phyloP scores from a whole-genome alignment of 1,140 invertebrate genomes.

The Nephotettix cincticeps region DNA sequence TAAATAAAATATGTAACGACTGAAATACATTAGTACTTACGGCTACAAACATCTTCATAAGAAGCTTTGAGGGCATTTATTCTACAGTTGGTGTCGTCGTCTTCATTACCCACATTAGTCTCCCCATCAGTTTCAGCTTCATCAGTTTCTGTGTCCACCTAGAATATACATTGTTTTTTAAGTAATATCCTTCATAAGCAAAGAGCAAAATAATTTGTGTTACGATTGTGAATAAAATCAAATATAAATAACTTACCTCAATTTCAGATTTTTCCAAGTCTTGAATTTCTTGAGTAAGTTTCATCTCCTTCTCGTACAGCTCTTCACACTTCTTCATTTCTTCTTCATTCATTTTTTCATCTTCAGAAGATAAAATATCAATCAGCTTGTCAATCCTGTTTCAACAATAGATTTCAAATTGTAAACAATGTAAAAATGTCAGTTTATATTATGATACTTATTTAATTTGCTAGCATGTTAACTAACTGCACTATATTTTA shows the following conservation, averaged over 20 bases:
- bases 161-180: too few species aligned
- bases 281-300: conserved; percentile 74
- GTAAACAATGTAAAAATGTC: too few species aligned
- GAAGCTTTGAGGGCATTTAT: conserved; percentile 14
- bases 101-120: conserved; percentile 60
- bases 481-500: too few species aligned
- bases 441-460: too few species aligned
- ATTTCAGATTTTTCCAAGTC: conserved; percentile 76
- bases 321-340: conserved; percentile 48
- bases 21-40: too few species aligned
- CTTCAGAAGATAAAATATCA: conserved; percentile 27
- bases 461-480: too few species aligned
- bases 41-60: conserved; percentile 22
- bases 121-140: conserved; percentile 73
- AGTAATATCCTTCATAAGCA: too few species aligned
- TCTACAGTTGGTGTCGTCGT: conserved; percentile 41
- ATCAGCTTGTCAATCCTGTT: background rate
- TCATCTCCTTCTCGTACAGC: conserved; percentile 76
- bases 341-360: conserved; percentile 35
- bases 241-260: conserved; percentile 20
- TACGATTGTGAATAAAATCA: too few species aligned
- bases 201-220: too few species aligned
- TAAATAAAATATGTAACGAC: too few species aligned
- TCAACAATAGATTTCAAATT: background rate
- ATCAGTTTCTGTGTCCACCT: conserved; percentile 71